Conservation (phyloP, 2,797 vertebrate genomes). For the Sphenopsis melanotis region DNA sequence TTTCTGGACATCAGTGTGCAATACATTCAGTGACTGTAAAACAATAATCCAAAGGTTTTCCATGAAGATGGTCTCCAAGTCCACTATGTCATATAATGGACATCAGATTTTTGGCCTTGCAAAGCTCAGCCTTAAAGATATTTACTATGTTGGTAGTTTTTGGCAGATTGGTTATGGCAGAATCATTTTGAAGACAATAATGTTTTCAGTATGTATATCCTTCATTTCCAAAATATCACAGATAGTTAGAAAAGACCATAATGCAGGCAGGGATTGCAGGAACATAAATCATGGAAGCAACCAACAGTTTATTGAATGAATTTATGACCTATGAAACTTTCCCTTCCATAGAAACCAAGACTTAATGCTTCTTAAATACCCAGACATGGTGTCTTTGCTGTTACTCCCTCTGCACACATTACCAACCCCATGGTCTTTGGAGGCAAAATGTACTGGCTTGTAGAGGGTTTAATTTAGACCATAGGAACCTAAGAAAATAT, state of each 20-base stretch:
- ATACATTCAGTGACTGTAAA: not conserved
- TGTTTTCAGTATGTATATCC: slow-evolving; percentile 50
- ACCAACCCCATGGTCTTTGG: not conserved
- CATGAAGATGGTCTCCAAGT: slow-evolving; percentile 1
- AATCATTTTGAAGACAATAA: slow-evolving; percentile 41
- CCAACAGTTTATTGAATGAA: not conserved
- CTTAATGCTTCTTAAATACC: not conserved
- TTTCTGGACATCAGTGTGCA: not conserved
- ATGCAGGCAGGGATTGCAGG: not conserved
- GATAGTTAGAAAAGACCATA: not conserved
- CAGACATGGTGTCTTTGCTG: not conserved
- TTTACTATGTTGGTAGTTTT: slow-evolving; percentile 44
- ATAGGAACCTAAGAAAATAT: not conserved
- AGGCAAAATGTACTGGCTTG: not conserved
- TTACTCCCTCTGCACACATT: not conserved
- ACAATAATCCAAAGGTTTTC: slow-evolving; percentile 33
- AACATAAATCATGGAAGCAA: slow-evolving; percentile 37
- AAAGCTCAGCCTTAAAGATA: not conserved
- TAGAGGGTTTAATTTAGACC: not conserved
- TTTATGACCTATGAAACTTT: slow-evolving; percentile 1
- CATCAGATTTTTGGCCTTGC: slow-evolving; percentile 57
- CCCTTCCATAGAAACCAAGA: not conserved
- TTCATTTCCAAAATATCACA: slow-evolving; percentile 18
- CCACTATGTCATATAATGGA: slow-evolving; percentile 50
- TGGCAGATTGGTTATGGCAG: slow-evolving; percentile 30